phyloP scores from a whole-genome alignment of 2,797 vertebrate species.

The Xenopus petersii region DNA sequence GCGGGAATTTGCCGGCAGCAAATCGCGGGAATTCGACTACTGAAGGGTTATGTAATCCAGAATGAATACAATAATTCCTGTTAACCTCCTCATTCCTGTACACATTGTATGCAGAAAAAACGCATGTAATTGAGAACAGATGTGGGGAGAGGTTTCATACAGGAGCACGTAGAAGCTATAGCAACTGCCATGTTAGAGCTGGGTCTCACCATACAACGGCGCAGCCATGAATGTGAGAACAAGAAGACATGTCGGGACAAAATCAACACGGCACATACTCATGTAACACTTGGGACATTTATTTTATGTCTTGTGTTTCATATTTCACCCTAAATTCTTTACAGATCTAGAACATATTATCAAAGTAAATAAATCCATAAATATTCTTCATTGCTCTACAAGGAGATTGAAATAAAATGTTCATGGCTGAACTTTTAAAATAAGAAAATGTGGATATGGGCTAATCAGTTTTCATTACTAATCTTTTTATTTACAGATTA shows the following conservation, averaged over 20 bases:
- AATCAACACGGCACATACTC: slow-evolving; percentile 35
- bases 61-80: slow-evolving; percentile 18
- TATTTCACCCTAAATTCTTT: slow-evolving; percentile 28
- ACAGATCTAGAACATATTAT: background rate
- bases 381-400: no score
- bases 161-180: background rate
- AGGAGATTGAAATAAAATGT: no score
- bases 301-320: slow-evolving; percentile 23
- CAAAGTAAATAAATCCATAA: background rate
- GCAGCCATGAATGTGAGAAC: slow-evolving; percentile 23
- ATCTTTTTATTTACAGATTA: no score
- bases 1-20: no score
- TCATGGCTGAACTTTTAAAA: no score
- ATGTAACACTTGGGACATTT: slow-evolving; percentile 34
- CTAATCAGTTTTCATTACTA: no score
- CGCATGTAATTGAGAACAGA: slow-evolving; percentile 22
- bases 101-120: slow-evolving; percentile 25
- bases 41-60: no score
- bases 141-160: slow-evolving; percentile 15
- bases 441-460: no score
- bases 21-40: no score
- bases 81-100: slow-evolving; percentile 26
- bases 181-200: slow-evolving; percentile 21
- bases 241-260: slow-evolving; percentile 16
- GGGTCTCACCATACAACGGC: slow-evolving; percentile 32